These are phyloP conservation scores for Vimba vimba DNA, from an alignment of 2,113 vertebrate species.

Conservation along the genomic window DNA sequence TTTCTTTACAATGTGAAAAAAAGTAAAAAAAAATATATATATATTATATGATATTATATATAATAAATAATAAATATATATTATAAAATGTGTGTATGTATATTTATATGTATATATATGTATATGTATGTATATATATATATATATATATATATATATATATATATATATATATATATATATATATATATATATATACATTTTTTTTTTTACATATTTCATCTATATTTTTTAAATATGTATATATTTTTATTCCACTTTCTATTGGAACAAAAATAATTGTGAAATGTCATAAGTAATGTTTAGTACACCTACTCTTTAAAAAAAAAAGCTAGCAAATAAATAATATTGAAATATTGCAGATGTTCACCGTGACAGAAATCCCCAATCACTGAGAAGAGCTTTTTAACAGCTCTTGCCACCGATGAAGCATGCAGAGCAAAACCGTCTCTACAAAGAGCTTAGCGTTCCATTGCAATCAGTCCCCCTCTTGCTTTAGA, in stretches of 20 bases:
- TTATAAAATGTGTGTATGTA: no score
- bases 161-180: no score
- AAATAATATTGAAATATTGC: not conserved
- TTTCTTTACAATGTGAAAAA: no score
- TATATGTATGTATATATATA: no score
- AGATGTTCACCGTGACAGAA: not conserved
- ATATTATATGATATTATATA: no score
- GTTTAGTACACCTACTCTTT: not conserved
- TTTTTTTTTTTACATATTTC: not conserved
- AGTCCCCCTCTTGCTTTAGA: not conserved
- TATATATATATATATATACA: no score
- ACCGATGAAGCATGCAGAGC: not conserved
- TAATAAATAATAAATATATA: no score
- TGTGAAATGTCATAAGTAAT: not conserved
- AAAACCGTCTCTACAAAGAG: constrained; percentile 17
- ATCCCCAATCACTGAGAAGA: not conserved
- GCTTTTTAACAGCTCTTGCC: not conserved
- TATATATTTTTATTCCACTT: not conserved
- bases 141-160: no score
- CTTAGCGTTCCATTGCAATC: constrained; percentile 23
- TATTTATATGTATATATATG: no score
- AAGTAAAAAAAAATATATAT: no score
- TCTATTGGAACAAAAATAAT: not conserved
- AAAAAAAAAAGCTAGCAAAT: not conserved
- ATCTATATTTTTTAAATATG: not conserved